Conservation (phyloP, 2,888 invertebrate species). For the Pachymerium ferrugineum region DNA sequence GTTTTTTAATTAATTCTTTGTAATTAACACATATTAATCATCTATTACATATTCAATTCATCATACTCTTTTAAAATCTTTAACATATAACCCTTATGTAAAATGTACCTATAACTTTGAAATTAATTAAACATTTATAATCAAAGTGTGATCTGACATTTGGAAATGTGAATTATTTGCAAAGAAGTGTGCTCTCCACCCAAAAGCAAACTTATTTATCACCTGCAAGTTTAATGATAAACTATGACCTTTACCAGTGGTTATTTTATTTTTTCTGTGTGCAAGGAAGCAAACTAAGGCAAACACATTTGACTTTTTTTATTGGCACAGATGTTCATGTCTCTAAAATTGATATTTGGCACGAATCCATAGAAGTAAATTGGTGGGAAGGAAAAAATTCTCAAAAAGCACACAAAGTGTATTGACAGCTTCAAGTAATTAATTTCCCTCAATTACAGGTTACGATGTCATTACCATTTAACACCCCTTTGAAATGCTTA, state of each 20-base stretch:
- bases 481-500: neutral
- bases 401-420: neutral
- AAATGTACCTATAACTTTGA: too few relatives aligned
- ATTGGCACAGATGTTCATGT: neutral
- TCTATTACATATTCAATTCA: too few relatives aligned
- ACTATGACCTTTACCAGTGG: neutral
- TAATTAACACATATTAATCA: too few relatives aligned
- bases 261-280: neutral
- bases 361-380: neutral
- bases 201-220: constrained; percentile 21
- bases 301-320: neutral
- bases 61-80: too few relatives aligned
- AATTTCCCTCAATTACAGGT: neutral
- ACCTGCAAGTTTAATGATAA: constrained; percentile 19
- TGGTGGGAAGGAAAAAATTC: neutral
- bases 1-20: too few relatives aligned
- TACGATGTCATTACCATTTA: neutral
- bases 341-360: constrained; percentile 14
- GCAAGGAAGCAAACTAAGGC: neutral
- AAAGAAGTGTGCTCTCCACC: neutral
- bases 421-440: neutral
- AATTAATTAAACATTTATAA: too few relatives aligned
- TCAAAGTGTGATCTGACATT: too few relatives aligned
- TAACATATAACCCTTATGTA: too few relatives aligned
- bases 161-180: neutral